These are phyloP conservation scores for Triops longicaudatus DNA, from an alignment of 1,140 invertebrate species.

Conservation along the genomic window DNA sequence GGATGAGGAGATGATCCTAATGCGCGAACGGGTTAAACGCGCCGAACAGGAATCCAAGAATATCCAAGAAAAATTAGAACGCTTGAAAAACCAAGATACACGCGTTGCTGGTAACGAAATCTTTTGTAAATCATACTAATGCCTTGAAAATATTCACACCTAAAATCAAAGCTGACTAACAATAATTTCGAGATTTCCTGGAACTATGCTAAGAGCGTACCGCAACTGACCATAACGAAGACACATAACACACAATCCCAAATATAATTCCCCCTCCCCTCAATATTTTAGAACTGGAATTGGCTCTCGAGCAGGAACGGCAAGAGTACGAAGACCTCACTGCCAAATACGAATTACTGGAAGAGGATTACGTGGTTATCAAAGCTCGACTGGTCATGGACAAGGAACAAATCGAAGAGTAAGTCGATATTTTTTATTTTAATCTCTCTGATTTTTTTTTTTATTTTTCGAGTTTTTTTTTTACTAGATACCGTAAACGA, in stretches of 20 bases:
- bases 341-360: slow-evolving; percentile 67
- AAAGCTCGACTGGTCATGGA: slow-evolving; percentile 67
- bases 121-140: background rate
- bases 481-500: too few relatives aligned
- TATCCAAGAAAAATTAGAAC: slow-evolving; percentile 27
- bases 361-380: slow-evolving; percentile 68
- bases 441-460: too few relatives aligned
- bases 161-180: too few relatives aligned
- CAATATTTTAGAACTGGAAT: slow-evolving; percentile 53
- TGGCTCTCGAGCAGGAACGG: slow-evolving; percentile 52
- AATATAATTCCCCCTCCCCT: too few relatives aligned
- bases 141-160: too few relatives aligned
- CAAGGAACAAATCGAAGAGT: slow-evolving; percentile 55
- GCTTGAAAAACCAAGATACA: slow-evolving; percentile 29
- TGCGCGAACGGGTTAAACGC: slow-evolving; percentile 43
- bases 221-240: too few relatives aligned
- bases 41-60: slow-evolving; percentile 33
- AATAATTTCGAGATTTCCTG: too few relatives aligned
- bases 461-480: too few relatives aligned
- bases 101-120: slow-evolving; percentile 10
- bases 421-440: too few relatives aligned
- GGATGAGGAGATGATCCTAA: slow-evolving; percentile 53
- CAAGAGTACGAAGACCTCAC: slow-evolving; percentile 70
- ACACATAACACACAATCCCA: too few relatives aligned
- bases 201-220: too few relatives aligned